Evolutionary conservation across 35 echinoderm and acorn worm species (phyloP).

Genomic region (Ophiothrix spiculata): DNA sequence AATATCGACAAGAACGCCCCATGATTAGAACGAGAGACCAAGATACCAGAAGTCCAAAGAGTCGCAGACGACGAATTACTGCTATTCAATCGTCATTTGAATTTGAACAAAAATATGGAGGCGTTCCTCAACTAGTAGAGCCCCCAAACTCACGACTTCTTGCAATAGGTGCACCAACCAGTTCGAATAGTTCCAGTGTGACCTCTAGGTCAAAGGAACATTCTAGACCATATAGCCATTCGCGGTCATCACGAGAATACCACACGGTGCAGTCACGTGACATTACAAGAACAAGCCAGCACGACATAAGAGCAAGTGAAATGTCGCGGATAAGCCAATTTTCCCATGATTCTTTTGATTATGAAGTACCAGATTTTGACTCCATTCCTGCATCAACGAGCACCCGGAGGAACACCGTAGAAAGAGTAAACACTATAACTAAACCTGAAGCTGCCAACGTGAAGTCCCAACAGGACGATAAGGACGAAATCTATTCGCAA

Average conservation of each 20-base stretch:
- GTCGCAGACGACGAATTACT: not conserved
- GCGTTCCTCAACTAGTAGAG: not conserved
- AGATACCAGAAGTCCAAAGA: not conserved
- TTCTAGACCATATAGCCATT: too few relatives aligned
- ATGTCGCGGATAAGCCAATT: not conserved
- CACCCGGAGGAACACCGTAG: not conserved
- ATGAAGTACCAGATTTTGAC: not conserved
- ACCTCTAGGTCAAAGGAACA: too few relatives aligned
- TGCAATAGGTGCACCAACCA: not conserved
- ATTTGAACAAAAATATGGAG: not conserved
- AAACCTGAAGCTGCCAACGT: not conserved
- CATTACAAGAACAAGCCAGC: not conserved
- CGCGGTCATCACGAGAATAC: not conserved
- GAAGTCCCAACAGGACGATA: not conserved
- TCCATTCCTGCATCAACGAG: not conserved
- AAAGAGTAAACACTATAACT: not conserved
- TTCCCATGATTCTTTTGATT: not conserved
- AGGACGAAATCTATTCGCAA: not conserved
- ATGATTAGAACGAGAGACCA: not conserved
- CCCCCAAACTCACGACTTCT: not conserved
- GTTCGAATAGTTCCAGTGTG: too few relatives aligned
- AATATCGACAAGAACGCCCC: not conserved
- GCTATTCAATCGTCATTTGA: not conserved
- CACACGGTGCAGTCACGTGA: not conserved
- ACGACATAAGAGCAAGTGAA: not conserved